phyloP scores from a whole-genome alignment of 2,113 vertebrate species.

The Clarias gariepinus region DNA sequence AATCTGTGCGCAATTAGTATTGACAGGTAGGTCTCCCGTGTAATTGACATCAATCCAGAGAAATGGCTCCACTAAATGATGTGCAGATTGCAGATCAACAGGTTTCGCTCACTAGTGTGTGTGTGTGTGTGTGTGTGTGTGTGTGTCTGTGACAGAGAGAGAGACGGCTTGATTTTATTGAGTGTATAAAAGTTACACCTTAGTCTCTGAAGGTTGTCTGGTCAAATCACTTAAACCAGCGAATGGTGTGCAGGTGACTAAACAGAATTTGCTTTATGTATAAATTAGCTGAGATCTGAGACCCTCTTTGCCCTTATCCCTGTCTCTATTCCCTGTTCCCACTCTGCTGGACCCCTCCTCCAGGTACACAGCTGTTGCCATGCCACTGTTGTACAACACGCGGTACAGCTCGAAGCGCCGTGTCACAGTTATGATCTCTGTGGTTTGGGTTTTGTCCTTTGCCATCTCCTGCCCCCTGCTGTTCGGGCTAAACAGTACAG shows the following conservation, averaged over 20 bases:
- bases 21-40: constrained; percentile 86
- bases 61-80: constrained; percentile 15
- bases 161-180: background rate
- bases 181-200: constrained; percentile 11
- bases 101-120: background rate
- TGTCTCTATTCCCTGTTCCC: background rate
- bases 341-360: background rate
- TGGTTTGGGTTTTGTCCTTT: constrained; percentile 96
- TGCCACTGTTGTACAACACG: constrained; percentile 98
- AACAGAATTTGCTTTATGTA: background rate
- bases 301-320: background rate
- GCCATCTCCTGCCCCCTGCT: constrained; percentile 94
- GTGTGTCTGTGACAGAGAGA: too few species aligned
- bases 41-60: constrained; percentile 20
- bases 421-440: constrained; percentile 92
- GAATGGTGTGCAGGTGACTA: background rate
- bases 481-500: constrained; percentile 94
- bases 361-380: constrained; percentile 97
- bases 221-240: background rate
- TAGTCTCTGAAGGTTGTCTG: background rate
- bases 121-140: too few species aligned
- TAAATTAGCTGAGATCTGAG: background rate
- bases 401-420: constrained; percentile 95
- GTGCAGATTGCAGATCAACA: constrained; percentile 18
- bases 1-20: constrained; percentile 99